phyloP scores from a whole-genome alignment of 2,113 vertebrate genomes.

The Pardalotus punctatus region DNA sequence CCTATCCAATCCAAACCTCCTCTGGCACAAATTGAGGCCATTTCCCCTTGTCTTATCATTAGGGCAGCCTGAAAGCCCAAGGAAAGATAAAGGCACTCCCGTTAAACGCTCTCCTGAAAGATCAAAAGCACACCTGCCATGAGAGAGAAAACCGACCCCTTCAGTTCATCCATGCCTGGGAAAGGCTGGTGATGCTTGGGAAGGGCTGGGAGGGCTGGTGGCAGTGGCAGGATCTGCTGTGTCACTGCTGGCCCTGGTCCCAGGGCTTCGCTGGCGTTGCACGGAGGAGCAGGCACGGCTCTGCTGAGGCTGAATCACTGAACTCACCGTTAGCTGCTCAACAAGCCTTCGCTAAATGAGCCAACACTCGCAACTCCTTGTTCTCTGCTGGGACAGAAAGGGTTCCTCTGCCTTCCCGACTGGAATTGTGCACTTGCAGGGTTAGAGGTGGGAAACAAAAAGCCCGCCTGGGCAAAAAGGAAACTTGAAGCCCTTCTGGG shows the following conservation, averaged over 20 bases:
- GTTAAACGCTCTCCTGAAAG: background rate
- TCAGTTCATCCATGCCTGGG: background rate
- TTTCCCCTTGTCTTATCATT: background rate
- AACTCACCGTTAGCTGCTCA: background rate
- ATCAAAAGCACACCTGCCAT: background rate
- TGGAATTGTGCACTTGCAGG: background rate
- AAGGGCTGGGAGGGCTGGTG: background rate
- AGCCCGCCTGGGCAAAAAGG: background rate
- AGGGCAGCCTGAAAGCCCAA: background rate
- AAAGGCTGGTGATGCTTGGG: background rate
- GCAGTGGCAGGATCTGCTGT: background rate
- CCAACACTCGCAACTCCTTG: background rate
- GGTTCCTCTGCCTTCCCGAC: background rate
- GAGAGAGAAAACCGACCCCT: accelerated
- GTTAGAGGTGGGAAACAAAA: background rate
- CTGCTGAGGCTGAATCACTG: background rate
- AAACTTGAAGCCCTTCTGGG: background rate
- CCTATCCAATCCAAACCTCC: background rate
- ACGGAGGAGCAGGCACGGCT: background rate
- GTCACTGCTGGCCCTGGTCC: background rate
- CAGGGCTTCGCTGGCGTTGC: background rate
- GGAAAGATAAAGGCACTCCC: background rate
- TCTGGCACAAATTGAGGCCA: background rate
- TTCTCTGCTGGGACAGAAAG: background rate
- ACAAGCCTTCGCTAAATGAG: background rate